phyloP scores from a whole-genome alignment of 2,113 vertebrate genomes.

The Girardinichthys multiradiatus region DNA sequence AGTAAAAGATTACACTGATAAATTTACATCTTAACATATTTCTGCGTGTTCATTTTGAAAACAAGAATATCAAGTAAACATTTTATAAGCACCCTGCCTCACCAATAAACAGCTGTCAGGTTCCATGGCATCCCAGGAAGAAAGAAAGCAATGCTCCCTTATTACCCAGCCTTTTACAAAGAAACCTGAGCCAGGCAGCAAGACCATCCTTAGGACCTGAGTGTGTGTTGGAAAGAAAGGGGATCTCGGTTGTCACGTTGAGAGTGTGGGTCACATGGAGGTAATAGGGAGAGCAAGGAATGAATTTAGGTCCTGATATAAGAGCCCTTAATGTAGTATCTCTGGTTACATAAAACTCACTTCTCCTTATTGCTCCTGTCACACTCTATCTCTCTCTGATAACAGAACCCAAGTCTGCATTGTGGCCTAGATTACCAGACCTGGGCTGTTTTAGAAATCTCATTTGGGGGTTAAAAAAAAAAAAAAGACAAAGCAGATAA shows the following conservation, averaged over 20 bases:
- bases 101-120: constrained; percentile 14
- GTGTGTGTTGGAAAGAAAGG: not conserved
- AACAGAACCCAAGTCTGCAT: constrained; percentile 11
- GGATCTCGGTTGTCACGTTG: constrained; percentile 11
- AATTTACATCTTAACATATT: not conserved
- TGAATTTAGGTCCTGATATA: constrained; percentile 17
- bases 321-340: constrained; percentile 26
- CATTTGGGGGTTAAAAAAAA: not conserved
- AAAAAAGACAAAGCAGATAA: not conserved
- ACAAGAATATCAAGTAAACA: not conserved
- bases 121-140: constrained; percentile 26
- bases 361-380: constrained; percentile 18
- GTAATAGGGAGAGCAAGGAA: constrained; percentile 13
- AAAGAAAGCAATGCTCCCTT: constrained; percentile 6
- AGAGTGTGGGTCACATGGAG: constrained; percentile 19
- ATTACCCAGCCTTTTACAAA: constrained; percentile 5
- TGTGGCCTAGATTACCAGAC: constrained; percentile 34
- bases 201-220: constrained; percentile 2
- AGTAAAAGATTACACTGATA: not conserved
- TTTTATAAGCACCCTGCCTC: not conserved
- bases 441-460: constrained; percentile 11
- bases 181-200: constrained; percentile 5
- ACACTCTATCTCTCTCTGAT: constrained; percentile 8
- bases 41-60: not conserved
- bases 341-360: constrained; percentile 50